Evolutionary conservation across 2,888 invertebrate genomes (phyloP), one percentile per base, ranked within the genome.

Genomic region (Achlya flavicornis): DNA sequence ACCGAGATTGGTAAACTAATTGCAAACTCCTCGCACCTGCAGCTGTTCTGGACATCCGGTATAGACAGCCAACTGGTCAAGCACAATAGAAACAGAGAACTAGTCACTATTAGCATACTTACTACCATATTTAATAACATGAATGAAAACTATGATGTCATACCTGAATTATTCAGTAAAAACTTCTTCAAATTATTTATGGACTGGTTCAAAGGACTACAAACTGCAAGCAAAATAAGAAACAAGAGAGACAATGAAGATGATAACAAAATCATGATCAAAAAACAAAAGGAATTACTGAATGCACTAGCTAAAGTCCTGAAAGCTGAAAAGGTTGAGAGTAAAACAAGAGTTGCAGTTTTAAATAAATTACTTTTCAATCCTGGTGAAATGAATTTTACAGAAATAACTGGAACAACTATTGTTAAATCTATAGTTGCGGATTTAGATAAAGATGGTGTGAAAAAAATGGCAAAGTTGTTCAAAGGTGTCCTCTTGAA

Each of bases 331-430:
- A 87, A 90, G 57, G 89, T 95, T 7, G 87, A 91, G 41, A 89
- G 92, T 46, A 89, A 92, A 72, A 88, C 92, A 1, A 95, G 95
- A 82, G 88, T 96, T 2, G 88, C 91, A 10, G 92, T 95, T 5
- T 83, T 97, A 48, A 95, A 95, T 64, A 96, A 95, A 75, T 83
- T 97, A 1, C 88, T 97, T 11, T 93, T 96, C 58, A 91, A 95
- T 80, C 96, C 97, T 0, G 97, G 97, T 4, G 95, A 95, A 76
- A 95, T 97, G 67, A 95, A 96, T 85, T 96, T 97, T 68, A 96
- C 97, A 77, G 96, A 96, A 87, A 95, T 95, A 41, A 96, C 96
- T 26, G 95, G 95, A 12, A 95, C 95, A 14, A 95, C 95, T 74
- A 83, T 96, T 59, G 87, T 96, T 0, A 96, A 96, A 80, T 94